These are phyloP conservation scores for Macroglossus sobrinus DNA, from an alignment of 2,113 vertebrate genomes.

Conservation along the genomic window DNA sequence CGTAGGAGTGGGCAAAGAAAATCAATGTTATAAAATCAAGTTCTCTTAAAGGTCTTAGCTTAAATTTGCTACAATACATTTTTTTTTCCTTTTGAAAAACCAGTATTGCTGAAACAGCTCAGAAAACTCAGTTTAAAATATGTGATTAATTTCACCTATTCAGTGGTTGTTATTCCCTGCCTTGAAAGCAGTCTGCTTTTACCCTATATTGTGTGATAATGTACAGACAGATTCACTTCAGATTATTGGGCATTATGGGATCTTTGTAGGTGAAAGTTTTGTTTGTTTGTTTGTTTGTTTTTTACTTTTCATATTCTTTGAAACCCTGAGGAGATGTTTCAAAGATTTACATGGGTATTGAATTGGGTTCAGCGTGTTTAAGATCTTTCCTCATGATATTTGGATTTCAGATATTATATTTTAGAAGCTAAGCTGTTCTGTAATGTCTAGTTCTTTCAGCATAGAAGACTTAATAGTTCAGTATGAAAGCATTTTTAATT, in stretches of 20 bases:
- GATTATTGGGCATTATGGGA: background rate
- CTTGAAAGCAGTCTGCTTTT: background rate
- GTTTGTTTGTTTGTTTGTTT: background rate
- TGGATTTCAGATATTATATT: conserved; percentile 31
- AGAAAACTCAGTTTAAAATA: background rate
- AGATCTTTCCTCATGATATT: conserved; percentile 22
- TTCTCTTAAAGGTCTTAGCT: background rate
- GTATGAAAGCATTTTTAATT: background rate
- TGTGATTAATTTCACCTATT: background rate
- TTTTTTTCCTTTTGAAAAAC: conserved; percentile 57
- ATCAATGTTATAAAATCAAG: background rate
- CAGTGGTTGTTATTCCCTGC: background rate
- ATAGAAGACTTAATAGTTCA: background rate
- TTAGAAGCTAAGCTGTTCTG: background rate
- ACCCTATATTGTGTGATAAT: background rate
- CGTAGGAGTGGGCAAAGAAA: background rate
- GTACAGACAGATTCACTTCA: conserved; percentile 2
- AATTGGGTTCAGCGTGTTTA: background rate
- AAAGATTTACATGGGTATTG: conserved; percentile 5
- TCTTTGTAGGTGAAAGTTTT: conserved; percentile 4
- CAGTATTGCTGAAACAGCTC: conserved; percentile 30
- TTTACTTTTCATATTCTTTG: background rate
- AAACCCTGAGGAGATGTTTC: background rate
- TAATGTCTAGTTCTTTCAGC: conserved; percentile 2
- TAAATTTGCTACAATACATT: background rate